A percentile compares a stretch with the other conserved stretches of the same genome.
These are phyloP conservation scores for Montifringilla adamsi DNA, from an alignment of 2,113 vertebrate species.

Conservation along the genomic window DNA sequence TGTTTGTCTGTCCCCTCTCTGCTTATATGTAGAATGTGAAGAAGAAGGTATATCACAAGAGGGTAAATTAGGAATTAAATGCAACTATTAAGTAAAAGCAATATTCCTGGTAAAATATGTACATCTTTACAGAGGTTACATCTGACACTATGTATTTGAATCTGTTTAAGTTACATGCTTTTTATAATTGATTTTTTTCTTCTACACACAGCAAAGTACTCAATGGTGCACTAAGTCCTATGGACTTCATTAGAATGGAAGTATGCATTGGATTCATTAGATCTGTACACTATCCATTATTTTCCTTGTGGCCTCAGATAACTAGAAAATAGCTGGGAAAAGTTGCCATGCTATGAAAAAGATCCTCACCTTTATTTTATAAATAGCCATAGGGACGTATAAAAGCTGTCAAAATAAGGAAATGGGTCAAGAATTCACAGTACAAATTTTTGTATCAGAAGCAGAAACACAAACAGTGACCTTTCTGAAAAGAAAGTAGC, in stretches of 20 bases:
- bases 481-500: not conserved
- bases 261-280: not conserved
- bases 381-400: not conserved
- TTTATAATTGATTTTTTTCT: not conserved
- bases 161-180: not conserved
- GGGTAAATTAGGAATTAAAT: not conserved
- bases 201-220: not conserved
- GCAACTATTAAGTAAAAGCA: not conserved
- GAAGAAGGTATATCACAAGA: not conserved
- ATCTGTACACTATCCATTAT: not conserved
- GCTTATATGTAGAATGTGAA: not conserved
- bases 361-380: not conserved
- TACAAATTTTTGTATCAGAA: not conserved
- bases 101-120: not conserved
- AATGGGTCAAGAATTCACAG: not conserved
- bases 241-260: not conserved
- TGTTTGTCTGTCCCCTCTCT: not conserved
- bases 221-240: not conserved
- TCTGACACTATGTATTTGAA: not conserved
- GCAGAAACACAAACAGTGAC: not conserved
- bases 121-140: not conserved
- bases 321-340: not conserved
- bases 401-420: conserved; percentile 32
- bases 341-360: not conserved
- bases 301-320: not conserved